Percentiles rank a stretch among this genome's conserved stretches.
phyloP scores from a whole-genome alignment of 2,113 vertebrate species.

The Nesoenas mayeri region DNA sequence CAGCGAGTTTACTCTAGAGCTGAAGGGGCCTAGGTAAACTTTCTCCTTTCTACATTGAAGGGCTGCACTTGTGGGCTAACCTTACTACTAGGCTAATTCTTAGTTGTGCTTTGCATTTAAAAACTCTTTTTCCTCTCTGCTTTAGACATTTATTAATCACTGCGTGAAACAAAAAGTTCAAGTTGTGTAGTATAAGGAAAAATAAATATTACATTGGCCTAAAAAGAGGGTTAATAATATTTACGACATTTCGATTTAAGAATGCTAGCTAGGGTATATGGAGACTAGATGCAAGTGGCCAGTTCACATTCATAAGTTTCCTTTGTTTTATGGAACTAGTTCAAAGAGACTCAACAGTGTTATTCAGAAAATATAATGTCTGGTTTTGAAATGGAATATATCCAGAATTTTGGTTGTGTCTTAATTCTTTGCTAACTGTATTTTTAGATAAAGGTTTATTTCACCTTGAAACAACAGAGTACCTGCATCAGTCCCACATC shows the following conservation, averaged over 20 bases:
- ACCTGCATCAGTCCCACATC: background rate
- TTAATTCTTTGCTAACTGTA: background rate
- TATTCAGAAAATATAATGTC: background rate
- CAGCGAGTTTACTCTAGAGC: background rate
- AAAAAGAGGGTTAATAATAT: background rate
- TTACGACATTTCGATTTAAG: background rate
- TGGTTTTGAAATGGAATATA: background rate
- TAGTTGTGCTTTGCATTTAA: background rate
- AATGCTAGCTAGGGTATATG: background rate
- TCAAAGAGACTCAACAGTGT: background rate
- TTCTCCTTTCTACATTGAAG: background rate
- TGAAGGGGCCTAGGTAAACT: background rate
- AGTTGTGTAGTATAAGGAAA: background rate
- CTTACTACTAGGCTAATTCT: background rate
- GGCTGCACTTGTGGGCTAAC: background rate
- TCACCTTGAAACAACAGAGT: background rate
- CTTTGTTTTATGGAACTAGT: background rate
- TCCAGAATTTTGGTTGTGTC: background rate
- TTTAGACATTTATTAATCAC: background rate
- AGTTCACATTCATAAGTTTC: background rate
- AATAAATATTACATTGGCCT: background rate
- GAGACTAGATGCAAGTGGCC: background rate
- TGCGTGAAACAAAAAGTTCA: background rate
- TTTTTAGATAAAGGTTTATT: background rate
- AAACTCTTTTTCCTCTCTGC: background rate